Conservation (phyloP, 2,113 vertebrate genomes). For the Catharus fuscescens region DNA sequence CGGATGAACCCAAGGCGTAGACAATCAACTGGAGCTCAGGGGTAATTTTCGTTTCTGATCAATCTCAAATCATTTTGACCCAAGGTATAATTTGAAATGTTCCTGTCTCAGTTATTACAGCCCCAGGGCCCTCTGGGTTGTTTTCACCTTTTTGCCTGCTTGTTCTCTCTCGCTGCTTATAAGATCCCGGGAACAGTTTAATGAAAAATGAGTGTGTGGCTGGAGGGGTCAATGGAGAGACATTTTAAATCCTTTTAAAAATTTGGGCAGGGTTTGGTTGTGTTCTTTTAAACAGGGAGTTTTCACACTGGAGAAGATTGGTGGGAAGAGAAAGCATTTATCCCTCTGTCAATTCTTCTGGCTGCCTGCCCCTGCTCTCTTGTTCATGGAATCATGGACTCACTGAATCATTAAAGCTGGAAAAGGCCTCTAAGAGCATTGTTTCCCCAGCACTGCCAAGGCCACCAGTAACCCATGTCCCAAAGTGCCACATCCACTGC, state of each 20-base stretch:
- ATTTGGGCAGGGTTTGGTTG: not conserved
- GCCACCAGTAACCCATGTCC: not conserved
- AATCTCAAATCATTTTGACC: constrained; percentile 70
- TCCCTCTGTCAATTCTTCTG: not conserved
- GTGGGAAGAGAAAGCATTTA: not conserved
- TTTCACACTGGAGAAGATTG: not conserved
- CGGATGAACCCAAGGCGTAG: constrained; percentile 44
- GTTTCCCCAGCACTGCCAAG: not conserved
- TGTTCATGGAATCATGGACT: not conserved
- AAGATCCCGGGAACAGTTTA: constrained; percentile 43
- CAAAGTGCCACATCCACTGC: not conserved
- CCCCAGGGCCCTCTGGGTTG: constrained; percentile 33
- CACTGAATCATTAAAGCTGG: not conserved
- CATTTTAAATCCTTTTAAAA: constrained; percentile 9
- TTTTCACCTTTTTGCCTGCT: not conserved
- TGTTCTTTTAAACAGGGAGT: not conserved
- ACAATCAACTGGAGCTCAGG: constrained; percentile 53
- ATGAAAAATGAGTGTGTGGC: constrained; percentile 59
- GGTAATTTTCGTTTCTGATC: constrained; percentile 66
- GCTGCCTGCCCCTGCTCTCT: not conserved
- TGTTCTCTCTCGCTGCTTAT: constrained; percentile 42
- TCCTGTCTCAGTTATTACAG: constrained; percentile 51
- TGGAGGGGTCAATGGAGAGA: constrained; percentile 57
- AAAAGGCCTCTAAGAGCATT: not conserved
- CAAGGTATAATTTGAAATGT: constrained; percentile 69